Evolutionary conservation across 1,140 invertebrate genomes (phyloP), one percentile per base, ranked within the genome.

Genomic region (Brachionus asplanchnoidis): DNA sequence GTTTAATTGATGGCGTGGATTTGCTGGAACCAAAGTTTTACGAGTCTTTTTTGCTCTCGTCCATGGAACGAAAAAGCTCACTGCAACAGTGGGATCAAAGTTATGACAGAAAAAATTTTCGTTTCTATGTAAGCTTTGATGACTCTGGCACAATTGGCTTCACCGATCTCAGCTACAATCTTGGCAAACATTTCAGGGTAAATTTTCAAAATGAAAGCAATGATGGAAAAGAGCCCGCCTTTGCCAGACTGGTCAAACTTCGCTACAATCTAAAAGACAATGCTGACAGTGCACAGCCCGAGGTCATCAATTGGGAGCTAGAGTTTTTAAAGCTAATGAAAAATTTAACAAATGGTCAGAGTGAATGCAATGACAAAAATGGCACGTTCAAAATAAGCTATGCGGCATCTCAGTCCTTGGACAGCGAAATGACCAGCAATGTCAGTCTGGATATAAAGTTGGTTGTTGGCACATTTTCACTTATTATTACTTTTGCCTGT

Each of bases 241-340:
- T 14, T 68, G 32, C 79, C 17, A 23, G 26, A 26, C 42, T 82
- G 12, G 7, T 82, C 9, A 82, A 82, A 82, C 53, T 82, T 60
- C 50, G 79, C n/a, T 82, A 82, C 79, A 82, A 82, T 66, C 44
- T 82, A 17, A 82, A 82, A 46, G 42, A 46, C 42, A 65, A 68
- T 26, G 20, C 26, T 46, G 79, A 82, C 56, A 68, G 12, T 20
- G 0, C 32, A 9, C 14, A 11, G 23, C 53, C 50, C 7, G 42
- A 44, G 20, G 79, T 82, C 11, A 60, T 1, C 17, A 65, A 65
- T 12, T 82, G 79, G 79, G 79, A 82, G 44, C 3, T 56, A 8
- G 12, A 80, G 40, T 65, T 80, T 80, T 42, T 80, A 56, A 20
- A 26, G 6, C 20, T 80, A 1, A 53, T 23, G 50, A 82, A 82